A percentile compares a stretch with the other conserved stretches of the same genome.
Evolutionary conservation across 2,888 invertebrate species (phyloP).

Genomic region (Philopedon plagiatum): DNA sequence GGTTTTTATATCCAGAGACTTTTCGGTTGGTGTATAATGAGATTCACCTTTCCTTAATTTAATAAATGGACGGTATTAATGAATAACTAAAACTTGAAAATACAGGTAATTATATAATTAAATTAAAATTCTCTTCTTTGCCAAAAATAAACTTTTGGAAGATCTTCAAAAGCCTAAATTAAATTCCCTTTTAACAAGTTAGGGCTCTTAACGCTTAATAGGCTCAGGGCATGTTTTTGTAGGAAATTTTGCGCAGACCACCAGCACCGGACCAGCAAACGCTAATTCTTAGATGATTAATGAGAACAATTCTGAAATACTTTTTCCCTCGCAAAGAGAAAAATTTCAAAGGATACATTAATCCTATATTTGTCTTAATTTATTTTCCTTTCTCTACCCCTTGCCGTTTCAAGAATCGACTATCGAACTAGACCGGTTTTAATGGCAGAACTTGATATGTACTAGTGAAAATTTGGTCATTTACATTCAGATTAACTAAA

Average conservation of each 20-base stretch:
- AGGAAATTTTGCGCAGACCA: constrained; percentile 5
- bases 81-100: constrained; percentile 26
- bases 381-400: no score
- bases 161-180: constrained; percentile 35
- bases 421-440: no score
- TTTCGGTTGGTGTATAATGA: not conserved
- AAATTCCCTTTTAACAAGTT: constrained; percentile 35
- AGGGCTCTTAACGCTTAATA: constrained; percentile 30
- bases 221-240: constrained; percentile 27
- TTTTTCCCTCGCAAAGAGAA: no score
- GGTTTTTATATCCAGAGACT: no score
- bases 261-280: constrained; percentile 16
- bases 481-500: no score
- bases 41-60: constrained; percentile 14
- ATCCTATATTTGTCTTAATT: no score
- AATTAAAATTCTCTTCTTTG: constrained; percentile 27
- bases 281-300: no score
- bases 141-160: constrained; percentile 31
- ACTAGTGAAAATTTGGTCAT: no score
- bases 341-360: no score
- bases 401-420: no score
- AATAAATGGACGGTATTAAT: constrained; percentile 28
- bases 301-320: no score
- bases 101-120: constrained; percentile 38
- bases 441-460: no score